Percentiles rank a stretch among this genome's conserved stretches.
These are phyloP conservation scores for Meghimatium bilineatum DNA, from an alignment of 2,888 invertebrate genomes.

Conservation along the genomic window DNA sequence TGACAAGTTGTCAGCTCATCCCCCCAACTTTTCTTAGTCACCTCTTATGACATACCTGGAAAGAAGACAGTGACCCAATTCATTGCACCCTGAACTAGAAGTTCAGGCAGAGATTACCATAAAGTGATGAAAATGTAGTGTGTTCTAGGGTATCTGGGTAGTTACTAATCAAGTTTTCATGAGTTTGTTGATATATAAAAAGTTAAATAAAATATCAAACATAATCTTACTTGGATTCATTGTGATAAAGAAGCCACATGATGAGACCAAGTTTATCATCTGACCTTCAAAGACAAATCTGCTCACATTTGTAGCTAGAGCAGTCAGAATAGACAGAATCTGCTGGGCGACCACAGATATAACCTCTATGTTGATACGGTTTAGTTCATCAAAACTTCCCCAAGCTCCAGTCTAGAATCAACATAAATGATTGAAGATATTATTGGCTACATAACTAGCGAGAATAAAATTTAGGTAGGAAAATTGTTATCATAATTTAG, in stretches of 20 bases:
- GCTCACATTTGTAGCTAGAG: conserved; percentile 83
- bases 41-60: too few relatives aligned
- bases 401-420: conserved; percentile 86
- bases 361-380: conserved; percentile 91
- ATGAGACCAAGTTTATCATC: conserved; percentile 85
- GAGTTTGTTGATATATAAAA: too few relatives aligned
- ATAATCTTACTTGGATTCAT: conserved; percentile 88
- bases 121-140: too few relatives aligned
- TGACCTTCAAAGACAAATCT: conserved; percentile 87
- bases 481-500: too few relatives aligned
- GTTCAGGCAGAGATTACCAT: too few relatives aligned
- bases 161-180: too few relatives aligned
- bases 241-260: conserved; percentile 92
- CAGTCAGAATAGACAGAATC: conserved; percentile 87
- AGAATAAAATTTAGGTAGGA: too few relatives aligned
- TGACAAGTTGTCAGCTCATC: too few relatives aligned
- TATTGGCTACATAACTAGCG: not conserved
- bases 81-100: too few relatives aligned
- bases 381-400: conserved; percentile 96
- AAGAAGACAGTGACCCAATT: too few relatives aligned
- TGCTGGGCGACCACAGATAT: conserved; percentile 94
- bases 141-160: too few relatives aligned
- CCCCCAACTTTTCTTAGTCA: too few relatives aligned
- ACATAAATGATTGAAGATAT: not conserved
- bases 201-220: not conserved